phyloP scores from a whole-genome alignment of 2,113 vertebrate species.

The Dicerorhinus sumatrensis region DNA sequence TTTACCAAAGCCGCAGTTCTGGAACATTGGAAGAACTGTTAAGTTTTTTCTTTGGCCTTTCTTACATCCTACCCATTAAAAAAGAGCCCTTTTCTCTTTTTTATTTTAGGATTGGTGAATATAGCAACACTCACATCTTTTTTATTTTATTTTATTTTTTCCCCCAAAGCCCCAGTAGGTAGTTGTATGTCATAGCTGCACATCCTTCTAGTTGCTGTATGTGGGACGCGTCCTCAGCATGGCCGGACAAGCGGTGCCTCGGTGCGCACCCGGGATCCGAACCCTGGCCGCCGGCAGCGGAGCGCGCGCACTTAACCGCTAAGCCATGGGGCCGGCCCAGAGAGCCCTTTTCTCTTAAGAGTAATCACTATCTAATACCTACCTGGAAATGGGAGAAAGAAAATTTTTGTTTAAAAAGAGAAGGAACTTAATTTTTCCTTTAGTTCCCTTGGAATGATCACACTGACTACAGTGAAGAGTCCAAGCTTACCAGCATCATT shows the following conservation, averaged over 20 bases:
- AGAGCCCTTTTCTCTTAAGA: neutral
- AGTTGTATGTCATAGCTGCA: no score
- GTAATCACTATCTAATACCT: neutral
- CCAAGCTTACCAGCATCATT: neutral
- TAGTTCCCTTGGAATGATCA: neutral
- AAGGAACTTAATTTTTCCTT: neutral
- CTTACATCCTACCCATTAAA: neutral
- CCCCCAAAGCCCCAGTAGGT: no score
- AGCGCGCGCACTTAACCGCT: no score
- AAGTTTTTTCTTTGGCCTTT: neutral
- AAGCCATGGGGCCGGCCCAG: neutral
- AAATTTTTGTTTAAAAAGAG: conserved; percentile 1
- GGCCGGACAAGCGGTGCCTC: no score
- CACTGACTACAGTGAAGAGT: neutral
- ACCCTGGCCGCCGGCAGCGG: no score
- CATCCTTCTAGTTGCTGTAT: no score
- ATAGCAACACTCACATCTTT: no score
- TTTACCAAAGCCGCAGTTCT: neutral
- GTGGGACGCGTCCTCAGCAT: no score
- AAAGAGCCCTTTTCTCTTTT: neutral
- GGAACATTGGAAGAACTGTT: neutral
- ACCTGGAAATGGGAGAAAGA: neutral
- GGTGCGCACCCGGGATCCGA: no score
- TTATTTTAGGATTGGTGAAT: neutral
- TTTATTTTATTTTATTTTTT: no score